These are phyloP conservation scores for Stichodactyla mertensii DNA, from an alignment of 64 coral and sea anemone genomes.

Conservation along the genomic window DNA sequence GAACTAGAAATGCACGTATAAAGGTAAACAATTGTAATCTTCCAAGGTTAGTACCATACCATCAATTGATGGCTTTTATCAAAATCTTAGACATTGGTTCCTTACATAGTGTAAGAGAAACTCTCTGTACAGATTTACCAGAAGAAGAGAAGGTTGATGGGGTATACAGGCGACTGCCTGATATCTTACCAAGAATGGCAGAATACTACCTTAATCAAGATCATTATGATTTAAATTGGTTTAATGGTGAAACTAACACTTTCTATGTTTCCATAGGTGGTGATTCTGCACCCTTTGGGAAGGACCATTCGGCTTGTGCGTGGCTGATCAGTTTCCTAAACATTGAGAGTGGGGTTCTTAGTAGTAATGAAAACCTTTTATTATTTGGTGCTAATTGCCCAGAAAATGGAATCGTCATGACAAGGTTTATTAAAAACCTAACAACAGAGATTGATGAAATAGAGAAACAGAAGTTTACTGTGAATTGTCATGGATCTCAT, in stretches of 20 bases:
- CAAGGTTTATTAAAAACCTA: constrained; percentile 7
- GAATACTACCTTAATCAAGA: constrained; percentile 34
- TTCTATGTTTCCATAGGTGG: constrained; percentile 42
- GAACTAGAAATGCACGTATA: constrained; percentile 19
- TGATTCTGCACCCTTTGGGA: constrained; percentile 33
- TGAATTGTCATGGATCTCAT: not conserved
- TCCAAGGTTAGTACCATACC: constrained; percentile 38
- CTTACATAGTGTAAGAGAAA: constrained; percentile 14
- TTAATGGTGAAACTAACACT: not conserved
- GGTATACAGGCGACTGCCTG: not conserved
- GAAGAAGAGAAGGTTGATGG: constrained; percentile 38
- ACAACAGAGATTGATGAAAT: constrained; percentile 18
- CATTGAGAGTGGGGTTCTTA: constrained; percentile 14
- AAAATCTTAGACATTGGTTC: constrained; percentile 18
- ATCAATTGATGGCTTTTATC: constrained; percentile 28
- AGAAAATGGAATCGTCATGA: constrained; percentile 6
- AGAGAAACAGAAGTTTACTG: constrained; percentile 2
- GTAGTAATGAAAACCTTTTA: constrained; percentile 38
- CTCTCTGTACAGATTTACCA: not conserved
- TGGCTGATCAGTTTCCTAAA: constrained; percentile 38
- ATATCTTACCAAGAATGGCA: not conserved
- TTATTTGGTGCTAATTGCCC: constrained; percentile 40
- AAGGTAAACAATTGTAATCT: constrained; percentile 2
- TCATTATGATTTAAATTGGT: constrained; percentile 23
- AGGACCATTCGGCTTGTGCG: constrained; percentile 32